Base-by-base conservation (phyloP, 2,113 vertebrate species). In the Lates calcarifer region DNA sequence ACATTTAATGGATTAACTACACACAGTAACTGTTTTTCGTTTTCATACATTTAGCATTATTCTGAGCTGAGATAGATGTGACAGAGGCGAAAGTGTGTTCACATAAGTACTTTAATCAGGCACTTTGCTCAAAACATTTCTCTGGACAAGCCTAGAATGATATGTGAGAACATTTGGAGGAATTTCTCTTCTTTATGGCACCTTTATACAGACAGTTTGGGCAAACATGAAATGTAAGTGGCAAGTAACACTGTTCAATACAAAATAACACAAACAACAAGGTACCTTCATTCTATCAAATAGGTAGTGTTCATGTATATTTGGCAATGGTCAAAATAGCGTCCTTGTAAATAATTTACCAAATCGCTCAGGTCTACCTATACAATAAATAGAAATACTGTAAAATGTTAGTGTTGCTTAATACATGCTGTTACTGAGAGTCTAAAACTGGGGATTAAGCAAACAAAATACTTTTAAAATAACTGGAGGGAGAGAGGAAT, bases 41-140 rank as follows among this genome's bases (percentile, higher is more conserved):
- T 77, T 57, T 39, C 47, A 37, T 5, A 11, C 17, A 26, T 61
- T 61, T 17, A 22, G 6, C 20, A 39, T 63, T 3, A 56, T 56
- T 68, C 10, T 61, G 11, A 60, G 9, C 15, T 26, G 20, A 68
- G 62, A 74, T 72, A 68, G 18, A 84, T 3, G 9, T n/a, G 20
- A 78, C 55, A 75, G 14, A 86, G n/a, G 55, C 33, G 17, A 58
- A 31, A 56, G 26, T 15, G 17, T 74, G 43, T 89, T 89, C 60
- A 85, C 81, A 63, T 75, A 81, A 90, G 87, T 82, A 90, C 82
- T 94, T 95, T 93, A 95, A 93, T 95, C 82, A 94, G 94, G 93
- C 93, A 94, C 95, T 94, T 94, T 83, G 58, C 89, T 92, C 84
- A 88, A 92, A 93, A 92, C 91, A 91, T 90, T 80, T 86, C 29